These are phyloP conservation scores for Sebastes nivosus DNA, from an alignment of 2,797 vertebrate genomes.

Conservation along the genomic window DNA sequence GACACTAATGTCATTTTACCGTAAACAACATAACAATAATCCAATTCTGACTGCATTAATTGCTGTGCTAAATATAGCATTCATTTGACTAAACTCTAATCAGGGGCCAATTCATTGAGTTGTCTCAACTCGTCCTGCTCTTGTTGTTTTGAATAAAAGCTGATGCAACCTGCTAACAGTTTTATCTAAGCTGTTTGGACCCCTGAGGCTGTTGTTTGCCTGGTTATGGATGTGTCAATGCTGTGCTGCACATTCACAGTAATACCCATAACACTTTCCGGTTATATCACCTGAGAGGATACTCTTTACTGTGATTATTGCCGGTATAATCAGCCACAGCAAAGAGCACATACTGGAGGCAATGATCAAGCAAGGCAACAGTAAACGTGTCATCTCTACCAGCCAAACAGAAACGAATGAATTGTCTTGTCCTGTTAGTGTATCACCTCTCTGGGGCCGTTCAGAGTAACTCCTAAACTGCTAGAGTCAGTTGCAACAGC, in stretches of 20 bases:
- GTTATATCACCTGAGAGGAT: slow-evolving; percentile 15
- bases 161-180: background rate
- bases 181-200: background rate
- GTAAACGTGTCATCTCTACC: slow-evolving; percentile 8
- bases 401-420: background rate
- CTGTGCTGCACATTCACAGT: background rate
- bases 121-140: background rate
- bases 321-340: slow-evolving; percentile 4
- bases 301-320: slow-evolving; percentile 11
- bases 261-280: background rate
- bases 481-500: background rate
- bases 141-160: background rate
- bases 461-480: background rate
- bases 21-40: background rate
- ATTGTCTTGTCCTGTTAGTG: background rate
- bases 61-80: background rate
- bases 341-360: background rate
- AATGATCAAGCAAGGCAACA: background rate
- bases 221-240: slow-evolving; percentile 13
- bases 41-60: background rate
- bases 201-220: background rate
- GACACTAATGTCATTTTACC: background rate
- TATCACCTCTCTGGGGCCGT: background rate
- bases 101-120: background rate
- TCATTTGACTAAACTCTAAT: background rate